Evolutionary conservation across 2,113 vertebrate genomes (phyloP).

Genomic region (Mungos mungo): DNA sequence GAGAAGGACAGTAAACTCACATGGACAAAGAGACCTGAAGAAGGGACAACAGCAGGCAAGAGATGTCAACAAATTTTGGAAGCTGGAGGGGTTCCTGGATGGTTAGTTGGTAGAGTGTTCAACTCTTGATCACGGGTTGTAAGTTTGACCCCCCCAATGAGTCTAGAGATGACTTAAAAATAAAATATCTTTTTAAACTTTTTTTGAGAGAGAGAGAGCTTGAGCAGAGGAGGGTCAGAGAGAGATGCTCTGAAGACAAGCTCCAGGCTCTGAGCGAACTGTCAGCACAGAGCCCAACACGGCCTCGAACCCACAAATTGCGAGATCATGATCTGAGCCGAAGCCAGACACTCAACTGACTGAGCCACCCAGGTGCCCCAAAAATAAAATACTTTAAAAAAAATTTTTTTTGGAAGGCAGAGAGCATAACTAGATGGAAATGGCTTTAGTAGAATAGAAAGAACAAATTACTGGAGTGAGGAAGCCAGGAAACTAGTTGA

Average conservation of each 20-base stretch:
- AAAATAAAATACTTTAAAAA: neutral
- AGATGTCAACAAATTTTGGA: neutral
- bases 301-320: too few species aligned
- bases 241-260: too few species aligned
- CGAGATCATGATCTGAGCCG: too few species aligned
- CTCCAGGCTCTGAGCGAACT: too few species aligned
- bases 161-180: neutral
- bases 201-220: too few species aligned
- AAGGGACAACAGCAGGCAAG: neutral
- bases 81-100: neutral
- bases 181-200: neutral
- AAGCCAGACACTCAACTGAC: too few species aligned
- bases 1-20: neutral
- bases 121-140: neutral
- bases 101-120: too few species aligned
- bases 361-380: too few species aligned
- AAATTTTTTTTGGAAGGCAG: neutral
- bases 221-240: too few species aligned
- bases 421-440: neutral
- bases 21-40: neutral
- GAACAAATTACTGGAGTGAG: neutral
- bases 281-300: too few species aligned
- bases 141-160: neutral
- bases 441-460: neutral
- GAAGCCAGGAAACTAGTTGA: neutral